Percentiles rank a stretch among this genome's conserved stretches.
Evolutionary conservation across 92 coral and sea anemone species (phyloP).

Genomic region (Epizoanthus scotinus): DNA sequence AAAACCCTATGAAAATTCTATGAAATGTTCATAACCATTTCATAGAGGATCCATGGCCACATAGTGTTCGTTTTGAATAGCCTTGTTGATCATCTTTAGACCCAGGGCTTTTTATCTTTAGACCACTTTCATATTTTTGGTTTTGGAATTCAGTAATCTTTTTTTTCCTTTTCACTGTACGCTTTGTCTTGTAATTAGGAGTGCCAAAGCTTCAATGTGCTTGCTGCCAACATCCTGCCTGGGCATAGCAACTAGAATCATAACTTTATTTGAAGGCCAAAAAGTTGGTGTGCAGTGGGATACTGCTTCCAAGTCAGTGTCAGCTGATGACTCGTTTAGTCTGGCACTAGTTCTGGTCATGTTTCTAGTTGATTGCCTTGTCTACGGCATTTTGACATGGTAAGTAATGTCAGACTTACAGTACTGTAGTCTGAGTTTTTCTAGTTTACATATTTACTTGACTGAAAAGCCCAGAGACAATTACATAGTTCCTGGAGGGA

Average conservation of each 20-base stretch:
- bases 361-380: constrained; percentile 64
- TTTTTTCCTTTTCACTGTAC: neutral
- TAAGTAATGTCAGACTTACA: constrained; percentile 37
- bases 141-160: neutral
- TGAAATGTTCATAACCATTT: too few relatives aligned
- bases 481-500: too few relatives aligned
- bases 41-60: too few relatives aligned
- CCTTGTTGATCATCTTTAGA: too few relatives aligned
- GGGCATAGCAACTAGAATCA: constrained; percentile 81
- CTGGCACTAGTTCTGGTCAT: constrained; percentile 80
- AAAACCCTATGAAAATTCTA: too few relatives aligned
- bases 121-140: too few relatives aligned
- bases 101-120: too few relatives aligned
- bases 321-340: constrained; percentile 90
- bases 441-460: neutral
- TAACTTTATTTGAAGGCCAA: constrained; percentile 71
- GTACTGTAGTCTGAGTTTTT: neutral
- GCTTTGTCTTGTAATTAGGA: constrained; percentile 43
- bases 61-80: too few relatives aligned
- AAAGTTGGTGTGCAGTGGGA: constrained; percentile 84
- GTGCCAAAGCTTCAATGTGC: constrained; percentile 80
- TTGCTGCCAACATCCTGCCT: constrained; percentile 88
- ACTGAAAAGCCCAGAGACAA: too few relatives aligned
- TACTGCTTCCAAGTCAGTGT: constrained; percentile 67
- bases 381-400: constrained; percentile 80